Percentiles rank a stretch among this genome's conserved stretches.
phyloP scores from a whole-genome alignment of 2,797 vertebrate species.

The Phaenicophaeus curvirostris region DNA sequence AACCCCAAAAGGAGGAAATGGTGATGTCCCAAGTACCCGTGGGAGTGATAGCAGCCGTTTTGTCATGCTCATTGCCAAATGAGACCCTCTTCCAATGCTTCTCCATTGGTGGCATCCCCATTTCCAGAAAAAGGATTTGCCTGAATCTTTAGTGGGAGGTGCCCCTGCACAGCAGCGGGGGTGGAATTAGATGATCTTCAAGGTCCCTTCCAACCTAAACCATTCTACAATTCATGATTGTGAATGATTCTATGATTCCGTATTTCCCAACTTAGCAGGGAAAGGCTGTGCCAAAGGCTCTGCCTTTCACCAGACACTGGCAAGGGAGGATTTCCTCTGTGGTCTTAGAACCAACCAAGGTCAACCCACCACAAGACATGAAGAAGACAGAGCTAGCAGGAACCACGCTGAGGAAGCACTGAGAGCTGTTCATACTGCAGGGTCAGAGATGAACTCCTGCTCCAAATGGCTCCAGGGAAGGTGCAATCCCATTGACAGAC shows the following conservation, averaged over 20 bases:
- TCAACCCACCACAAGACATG: not conserved
- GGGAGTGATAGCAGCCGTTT: not conserved
- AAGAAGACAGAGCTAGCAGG: not conserved
- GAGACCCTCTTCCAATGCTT: not conserved
- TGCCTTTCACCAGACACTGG: not conserved
- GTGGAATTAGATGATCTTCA: too few species aligned
- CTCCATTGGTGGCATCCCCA: not conserved
- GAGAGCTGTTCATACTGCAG: not conserved
- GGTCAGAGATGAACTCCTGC: not conserved
- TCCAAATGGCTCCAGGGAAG: not conserved
- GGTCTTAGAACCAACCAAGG: not conserved
- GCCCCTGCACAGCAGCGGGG: too few species aligned
- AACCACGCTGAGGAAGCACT: not conserved
- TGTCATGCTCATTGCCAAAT: not conserved
- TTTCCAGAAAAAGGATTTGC: not conserved
- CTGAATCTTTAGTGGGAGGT: too few species aligned
- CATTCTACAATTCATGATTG: too few species aligned
- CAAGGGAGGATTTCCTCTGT: not conserved
- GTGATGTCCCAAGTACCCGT: not conserved
- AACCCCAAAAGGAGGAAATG: not conserved
- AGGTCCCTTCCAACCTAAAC: too few species aligned
- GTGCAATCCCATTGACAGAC: not conserved
- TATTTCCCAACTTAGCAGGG: not conserved
- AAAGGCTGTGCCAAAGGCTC: not conserved
- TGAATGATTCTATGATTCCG: not conserved